These are phyloP conservation scores for Vidua chalybeata DNA, from an alignment of 2,113 vertebrate species.

Conservation along the genomic window DNA sequence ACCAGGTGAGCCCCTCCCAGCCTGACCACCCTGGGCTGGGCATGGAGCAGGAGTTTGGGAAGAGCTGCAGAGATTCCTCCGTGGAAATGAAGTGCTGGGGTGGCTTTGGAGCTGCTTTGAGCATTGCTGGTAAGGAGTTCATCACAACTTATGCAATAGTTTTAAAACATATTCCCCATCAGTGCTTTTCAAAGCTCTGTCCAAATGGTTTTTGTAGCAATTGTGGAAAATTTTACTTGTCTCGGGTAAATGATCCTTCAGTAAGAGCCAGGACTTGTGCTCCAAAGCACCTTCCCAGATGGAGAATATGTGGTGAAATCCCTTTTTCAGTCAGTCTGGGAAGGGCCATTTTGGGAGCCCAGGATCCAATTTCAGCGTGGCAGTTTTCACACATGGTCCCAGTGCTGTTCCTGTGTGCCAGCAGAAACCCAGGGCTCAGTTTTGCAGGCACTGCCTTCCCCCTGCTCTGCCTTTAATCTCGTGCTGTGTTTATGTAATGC, in stretches of 20 bases:
- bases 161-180: not conserved
- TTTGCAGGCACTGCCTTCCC: not conserved
- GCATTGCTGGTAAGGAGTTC: accelerated
- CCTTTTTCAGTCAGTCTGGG: not conserved
- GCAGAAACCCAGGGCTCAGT: not conserved
- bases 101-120: accelerated
- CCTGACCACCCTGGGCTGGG: accelerated
- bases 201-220: not conserved
- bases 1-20: not conserved
- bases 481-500: constrained; percentile 38
- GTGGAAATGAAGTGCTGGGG: accelerated
- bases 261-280: not conserved
- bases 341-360: not conserved
- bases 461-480: constrained; percentile 41
- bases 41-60: not conserved
- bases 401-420: not conserved
- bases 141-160: accelerated
- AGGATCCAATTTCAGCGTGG: not conserved
- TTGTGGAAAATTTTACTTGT: not conserved
- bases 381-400: not conserved
- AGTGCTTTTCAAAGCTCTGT: not conserved
- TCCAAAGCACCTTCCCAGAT: accelerated
- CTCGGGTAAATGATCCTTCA: not conserved
- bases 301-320: not conserved
- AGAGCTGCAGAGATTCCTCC: accelerated